Evolutionary conservation across 2,797 vertebrate species (phyloP), one percentile per base, ranked within the genome.

Genomic region (Pseudotriccus pelzelni): DNA sequence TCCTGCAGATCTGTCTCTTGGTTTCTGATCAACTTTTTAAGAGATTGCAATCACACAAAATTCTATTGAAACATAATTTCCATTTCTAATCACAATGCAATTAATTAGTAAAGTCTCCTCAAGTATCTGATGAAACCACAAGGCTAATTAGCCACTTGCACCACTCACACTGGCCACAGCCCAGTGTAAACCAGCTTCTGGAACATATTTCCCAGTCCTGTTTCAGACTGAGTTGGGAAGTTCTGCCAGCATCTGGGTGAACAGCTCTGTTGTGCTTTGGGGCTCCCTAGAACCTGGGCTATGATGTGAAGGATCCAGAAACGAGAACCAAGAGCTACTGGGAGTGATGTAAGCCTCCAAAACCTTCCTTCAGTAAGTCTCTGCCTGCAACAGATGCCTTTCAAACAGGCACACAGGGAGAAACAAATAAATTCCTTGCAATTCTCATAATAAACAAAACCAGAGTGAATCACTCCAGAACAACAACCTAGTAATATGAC

Each of bases 391-490:
- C 36, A 85, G 68, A 92, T 77, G 79, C 91, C 90, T 96, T 94
- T 96, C 89, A 91, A 93, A 93, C 68, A 69, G 80, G 83, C 92
- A 93, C 15, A 62, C 39, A 68, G 63, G 58, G 41, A 93, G 75
- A 92, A 87, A 91, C 84, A 86, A 96, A 96, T 69, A 93, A 96
- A 97, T 94, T 89, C 94, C 63, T 70, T 53, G 74, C 90, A 91
- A 96, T 96, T 97, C 96, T 95, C 96, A 94, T 95, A 97, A 97
- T 92, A 96, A 97, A 96, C 60, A 76, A 95, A 96, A 77, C 94
- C 95, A 87, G 89, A 95, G 76, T 95, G 96, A 97, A 95, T 96
- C 95, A 97, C 43, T 56, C 50, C 41, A 64, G 85, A 88, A 53
- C 63, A 92, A 95, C 90, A 88, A 46, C 47, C 83, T 46, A 87